Conservation (phyloP, 2,113 vertebrate genomes). For the Ginglymostoma cirratum region DNA sequence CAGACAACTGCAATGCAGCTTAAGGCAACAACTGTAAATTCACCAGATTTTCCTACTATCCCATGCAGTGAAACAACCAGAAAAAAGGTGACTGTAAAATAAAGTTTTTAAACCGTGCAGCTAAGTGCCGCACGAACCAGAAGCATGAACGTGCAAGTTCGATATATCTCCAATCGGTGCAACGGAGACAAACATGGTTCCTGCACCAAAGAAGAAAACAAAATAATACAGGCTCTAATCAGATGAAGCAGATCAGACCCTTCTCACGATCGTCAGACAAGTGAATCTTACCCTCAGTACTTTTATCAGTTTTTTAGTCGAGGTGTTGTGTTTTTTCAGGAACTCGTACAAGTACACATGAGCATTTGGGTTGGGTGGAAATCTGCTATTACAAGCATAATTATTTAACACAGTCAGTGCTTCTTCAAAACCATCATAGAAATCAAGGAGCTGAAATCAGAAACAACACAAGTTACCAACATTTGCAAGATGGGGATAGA, state of each 20-base stretch:
- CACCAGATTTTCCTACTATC: not conserved
- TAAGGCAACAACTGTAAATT: not conserved
- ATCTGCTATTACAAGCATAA: constrained; percentile 74
- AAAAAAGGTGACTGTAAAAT: not conserved
- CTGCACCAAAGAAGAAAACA: not conserved
- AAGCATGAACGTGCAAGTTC: not conserved
- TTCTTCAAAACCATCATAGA: constrained; percentile 62
- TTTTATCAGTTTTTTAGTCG: constrained; percentile 56
- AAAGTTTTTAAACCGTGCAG: not conserved
- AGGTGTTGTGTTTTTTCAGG: constrained; percentile 61
- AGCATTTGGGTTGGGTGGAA: constrained; percentile 84
- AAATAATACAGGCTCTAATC: not conserved
- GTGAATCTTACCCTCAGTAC: constrained; percentile 65
- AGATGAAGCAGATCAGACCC: not conserved
- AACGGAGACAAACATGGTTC: not conserved
- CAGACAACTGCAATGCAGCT: not conserved
- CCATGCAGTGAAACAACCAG: not conserved
- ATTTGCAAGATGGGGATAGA: not conserved
- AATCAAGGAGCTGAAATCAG: constrained; percentile 73
- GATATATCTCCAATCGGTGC: not conserved
- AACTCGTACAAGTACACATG: constrained; percentile 77
- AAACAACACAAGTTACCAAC: not conserved
- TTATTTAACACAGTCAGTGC: constrained; percentile 65
- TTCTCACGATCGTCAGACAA: not conserved
- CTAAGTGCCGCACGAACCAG: too few relatives aligned